Evolutionary conservation across 2,888 invertebrate genomes (phyloP).

Genomic region (Ernsta delagoae): DNA sequence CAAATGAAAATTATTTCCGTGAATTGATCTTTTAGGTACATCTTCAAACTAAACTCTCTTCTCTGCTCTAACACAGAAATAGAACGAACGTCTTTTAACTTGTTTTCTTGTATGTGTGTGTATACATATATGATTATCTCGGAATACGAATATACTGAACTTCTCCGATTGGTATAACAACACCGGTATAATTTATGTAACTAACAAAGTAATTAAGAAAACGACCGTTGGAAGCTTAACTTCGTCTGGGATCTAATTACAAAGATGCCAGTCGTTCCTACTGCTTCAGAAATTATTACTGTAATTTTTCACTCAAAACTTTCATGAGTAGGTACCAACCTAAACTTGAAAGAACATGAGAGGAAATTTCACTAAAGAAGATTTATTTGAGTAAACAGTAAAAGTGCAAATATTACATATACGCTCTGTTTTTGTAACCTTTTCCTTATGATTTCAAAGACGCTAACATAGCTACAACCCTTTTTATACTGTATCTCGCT

Average conservation of each 20-base stretch:
- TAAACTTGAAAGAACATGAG: constrained; percentile 51
- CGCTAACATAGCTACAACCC: no score
- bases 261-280: constrained; percentile 65
- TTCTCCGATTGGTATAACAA: constrained; percentile 10
- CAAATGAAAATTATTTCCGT: neutral
- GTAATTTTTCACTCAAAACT: constrained; percentile 78
- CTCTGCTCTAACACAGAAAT: neutral
- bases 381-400: constrained; percentile 50
- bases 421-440: neutral
- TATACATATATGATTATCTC: neutral
- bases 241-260: constrained; percentile 69
- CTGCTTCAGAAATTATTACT: constrained; percentile 71
- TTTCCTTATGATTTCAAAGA: neutral
- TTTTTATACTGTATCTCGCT: no score
- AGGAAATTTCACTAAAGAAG: constrained; percentile 51
- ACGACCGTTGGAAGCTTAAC: constrained; percentile 58
- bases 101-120: neutral
- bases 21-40: neutral
- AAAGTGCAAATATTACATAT: neutral
- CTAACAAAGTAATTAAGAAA: constrained; percentile 65
- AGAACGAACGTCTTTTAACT: neutral
- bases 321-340: constrained; percentile 50
- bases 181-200: constrained; percentile 51
- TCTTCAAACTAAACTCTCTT: no score
- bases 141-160: neutral